Evolutionary conservation across 2,113 vertebrate genomes (phyloP).

Genomic region (Channa argus): DNA sequence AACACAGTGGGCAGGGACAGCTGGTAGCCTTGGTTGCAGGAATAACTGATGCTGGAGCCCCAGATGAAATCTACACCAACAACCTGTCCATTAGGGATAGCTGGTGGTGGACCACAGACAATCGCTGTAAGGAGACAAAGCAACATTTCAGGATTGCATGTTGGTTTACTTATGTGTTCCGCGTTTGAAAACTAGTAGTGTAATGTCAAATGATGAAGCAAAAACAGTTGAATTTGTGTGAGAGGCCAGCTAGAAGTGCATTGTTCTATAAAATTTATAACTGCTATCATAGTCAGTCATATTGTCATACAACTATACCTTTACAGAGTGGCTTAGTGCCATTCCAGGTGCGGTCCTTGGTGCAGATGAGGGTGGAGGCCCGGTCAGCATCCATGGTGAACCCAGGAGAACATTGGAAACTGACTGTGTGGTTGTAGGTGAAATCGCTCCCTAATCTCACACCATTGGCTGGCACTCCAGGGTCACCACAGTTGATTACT

Average conservation of each 20-base stretch:
- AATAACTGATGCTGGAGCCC: constrained; percentile 94
- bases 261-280: background rate
- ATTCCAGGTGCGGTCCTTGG: constrained; percentile 97
- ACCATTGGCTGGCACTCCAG: constrained; percentile 93
- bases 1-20: constrained; percentile 94
- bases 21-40: constrained; percentile 96
- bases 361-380: constrained; percentile 90
- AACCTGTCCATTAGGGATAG: constrained; percentile 92
- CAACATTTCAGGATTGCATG: background rate
- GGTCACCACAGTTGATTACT: constrained; percentile 98
- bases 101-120: constrained; percentile 87
- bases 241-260: background rate
- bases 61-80: constrained; percentile 93
- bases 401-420: constrained; percentile 92
- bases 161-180: background rate
- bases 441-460: constrained; percentile 91
- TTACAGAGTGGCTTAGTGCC: constrained; percentile 93
- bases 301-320: constrained; percentile 79
- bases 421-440: constrained; percentile 88
- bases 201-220: too few species aligned
- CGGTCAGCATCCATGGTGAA: constrained; percentile 93
- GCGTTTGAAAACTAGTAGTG: too few species aligned
- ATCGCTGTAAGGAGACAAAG: constrained; percentile 84
- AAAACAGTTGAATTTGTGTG: too few species aligned
- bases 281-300: too few species aligned